Evolutionary conservation across 2,888 invertebrate genomes (phyloP).

Genomic region (Biston stratarius): DNA sequence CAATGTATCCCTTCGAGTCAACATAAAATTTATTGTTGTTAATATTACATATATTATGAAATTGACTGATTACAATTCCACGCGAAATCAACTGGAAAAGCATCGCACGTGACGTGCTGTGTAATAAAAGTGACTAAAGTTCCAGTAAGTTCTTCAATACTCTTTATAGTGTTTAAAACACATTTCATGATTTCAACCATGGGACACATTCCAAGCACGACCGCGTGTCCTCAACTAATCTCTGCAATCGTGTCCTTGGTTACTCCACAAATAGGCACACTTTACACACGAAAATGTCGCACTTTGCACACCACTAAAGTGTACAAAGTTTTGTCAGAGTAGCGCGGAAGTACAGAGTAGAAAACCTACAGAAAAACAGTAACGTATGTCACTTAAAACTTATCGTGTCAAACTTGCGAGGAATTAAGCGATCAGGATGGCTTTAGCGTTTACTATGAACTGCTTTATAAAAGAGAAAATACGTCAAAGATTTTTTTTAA

Average conservation of each 20-base stretch:
- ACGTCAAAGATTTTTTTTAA: no score
- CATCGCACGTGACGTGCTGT: no score
- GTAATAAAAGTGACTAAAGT: no score
- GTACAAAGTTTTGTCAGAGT: not conserved
- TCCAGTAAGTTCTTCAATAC: no score
- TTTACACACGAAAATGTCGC: constrained; percentile 3
- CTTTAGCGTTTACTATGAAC: no score
- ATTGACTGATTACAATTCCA: no score
- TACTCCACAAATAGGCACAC: constrained; percentile 3
- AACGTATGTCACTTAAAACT: not conserved
- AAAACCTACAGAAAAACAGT: not conserved
- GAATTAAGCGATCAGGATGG: not conserved
- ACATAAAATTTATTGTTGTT: no score
- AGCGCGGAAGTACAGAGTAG: not conserved
- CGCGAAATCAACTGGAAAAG: no score
- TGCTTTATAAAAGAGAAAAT: no score
- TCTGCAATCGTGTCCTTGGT: not conserved
- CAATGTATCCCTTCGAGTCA: no score
- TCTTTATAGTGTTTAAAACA: not conserved
- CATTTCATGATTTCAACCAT: not conserved
- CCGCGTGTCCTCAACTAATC: constrained; percentile 5
- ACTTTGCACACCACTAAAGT: not conserved
- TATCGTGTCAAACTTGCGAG: not conserved
- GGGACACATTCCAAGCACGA: not conserved
- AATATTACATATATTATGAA: no score